These are phyloP conservation scores for Miltochrista miniata DNA, from an alignment of 2,888 invertebrate genomes.

Conservation along the genomic window DNA sequence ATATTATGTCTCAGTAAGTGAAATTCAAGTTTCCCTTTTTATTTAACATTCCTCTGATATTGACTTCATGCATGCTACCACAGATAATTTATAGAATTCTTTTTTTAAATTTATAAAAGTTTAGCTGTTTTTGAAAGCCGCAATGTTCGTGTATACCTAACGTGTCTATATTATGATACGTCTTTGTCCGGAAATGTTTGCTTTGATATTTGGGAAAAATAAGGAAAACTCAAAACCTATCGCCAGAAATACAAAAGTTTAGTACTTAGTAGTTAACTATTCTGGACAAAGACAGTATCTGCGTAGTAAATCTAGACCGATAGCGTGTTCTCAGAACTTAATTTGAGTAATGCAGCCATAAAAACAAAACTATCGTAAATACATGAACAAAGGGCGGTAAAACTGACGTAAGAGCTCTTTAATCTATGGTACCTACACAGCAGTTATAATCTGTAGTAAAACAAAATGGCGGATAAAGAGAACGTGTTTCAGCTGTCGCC, in stretches of 20 bases:
- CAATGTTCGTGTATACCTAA: too few relatives aligned
- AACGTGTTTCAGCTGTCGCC: neutral
- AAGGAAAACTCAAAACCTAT: neutral
- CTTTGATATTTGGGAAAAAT: too few relatives aligned
- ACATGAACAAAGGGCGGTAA: slow-evolving; percentile 1
- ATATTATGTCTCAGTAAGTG: too few relatives aligned
- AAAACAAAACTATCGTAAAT: slow-evolving; percentile 10
- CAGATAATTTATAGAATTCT: too few relatives aligned
- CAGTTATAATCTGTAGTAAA: slow-evolving; percentile 2
- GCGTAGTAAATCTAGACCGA: slow-evolving; percentile 3
- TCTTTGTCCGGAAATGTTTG: too few relatives aligned
- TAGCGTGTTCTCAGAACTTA: slow-evolving; percentile 8
- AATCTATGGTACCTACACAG: slow-evolving; percentile 2
- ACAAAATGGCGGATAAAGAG: slow-evolving; percentile 4
- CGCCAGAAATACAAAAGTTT: neutral
- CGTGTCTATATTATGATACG: too few relatives aligned
- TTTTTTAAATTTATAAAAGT: too few relatives aligned
- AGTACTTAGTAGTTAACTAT: slow-evolving; percentile 5
- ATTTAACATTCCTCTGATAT: too few relatives aligned
- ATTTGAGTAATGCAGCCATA: slow-evolving; percentile 9
- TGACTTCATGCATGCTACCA: too few relatives aligned
- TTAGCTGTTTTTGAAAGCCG: too few relatives aligned
- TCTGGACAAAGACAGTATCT: slow-evolving; percentile 1
- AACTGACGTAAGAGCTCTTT: slow-evolving; percentile 4
- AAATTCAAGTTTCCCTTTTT: too few relatives aligned